Evolutionary conservation across 1,140 invertebrate species (phyloP).

Genomic region (Zaprionus vittiger): DNA sequence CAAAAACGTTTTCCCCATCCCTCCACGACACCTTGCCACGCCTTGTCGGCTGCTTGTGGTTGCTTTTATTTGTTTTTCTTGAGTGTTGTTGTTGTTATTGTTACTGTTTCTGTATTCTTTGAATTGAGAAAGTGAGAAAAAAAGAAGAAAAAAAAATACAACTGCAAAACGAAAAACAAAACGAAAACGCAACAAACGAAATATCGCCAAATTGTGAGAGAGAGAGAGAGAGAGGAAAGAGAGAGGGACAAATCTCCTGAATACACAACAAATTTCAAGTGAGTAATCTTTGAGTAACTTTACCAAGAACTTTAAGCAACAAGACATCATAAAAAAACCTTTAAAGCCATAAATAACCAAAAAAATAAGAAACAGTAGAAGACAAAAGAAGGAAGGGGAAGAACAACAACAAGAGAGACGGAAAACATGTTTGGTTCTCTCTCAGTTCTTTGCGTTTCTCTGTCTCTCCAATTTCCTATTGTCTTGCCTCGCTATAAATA

Average conservation of each 20-base stretch:
- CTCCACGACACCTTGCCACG: too few species aligned
- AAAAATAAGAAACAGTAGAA: not conserved
- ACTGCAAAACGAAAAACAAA: constrained; percentile 25
- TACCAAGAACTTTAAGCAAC: constrained; percentile 4
- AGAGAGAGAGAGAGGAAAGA: not conserved
- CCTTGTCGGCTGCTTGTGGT: not conserved
- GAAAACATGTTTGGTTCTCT: constrained; percentile 2
- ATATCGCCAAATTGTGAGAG: not conserved
- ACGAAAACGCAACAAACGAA: constrained; percentile 7
- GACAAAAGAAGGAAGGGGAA: not conserved
- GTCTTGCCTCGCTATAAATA: constrained; percentile 36
- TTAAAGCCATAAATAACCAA: not conserved
- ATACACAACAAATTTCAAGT: constrained; percentile 24
- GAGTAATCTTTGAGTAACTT: constrained; percentile 16
- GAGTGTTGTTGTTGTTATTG: constrained; percentile 14
- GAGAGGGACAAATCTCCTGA: not conserved
- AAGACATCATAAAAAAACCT: not conserved
- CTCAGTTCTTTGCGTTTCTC: not conserved
- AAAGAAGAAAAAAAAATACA: constrained; percentile 30
- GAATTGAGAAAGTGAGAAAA: constrained; percentile 34
- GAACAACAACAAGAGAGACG: not conserved
- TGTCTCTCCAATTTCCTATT: constrained; percentile 17
- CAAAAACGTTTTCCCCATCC: constrained; percentile 18
- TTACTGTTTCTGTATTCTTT: constrained; percentile 26
- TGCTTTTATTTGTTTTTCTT: constrained; percentile 32